Evolutionary conservation across 2,888 invertebrate species (phyloP), one percentile per base, ranked within the genome.

Genomic region (Augochlorella aurata): DNA sequence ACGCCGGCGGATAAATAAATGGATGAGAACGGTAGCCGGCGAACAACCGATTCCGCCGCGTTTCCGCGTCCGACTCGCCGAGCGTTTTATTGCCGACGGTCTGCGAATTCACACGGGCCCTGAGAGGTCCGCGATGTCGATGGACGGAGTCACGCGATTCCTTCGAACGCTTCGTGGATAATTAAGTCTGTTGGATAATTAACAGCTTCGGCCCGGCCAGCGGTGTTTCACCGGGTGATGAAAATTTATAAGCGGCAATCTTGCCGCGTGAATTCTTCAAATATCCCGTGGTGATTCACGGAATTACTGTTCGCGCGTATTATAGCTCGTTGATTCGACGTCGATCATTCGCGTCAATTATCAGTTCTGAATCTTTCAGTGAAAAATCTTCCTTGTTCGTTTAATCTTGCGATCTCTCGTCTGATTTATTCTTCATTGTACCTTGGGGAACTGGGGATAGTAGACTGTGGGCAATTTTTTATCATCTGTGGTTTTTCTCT

Each of bases 181-280:
- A 81, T 83, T 81, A 77, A 69, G 74, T 72, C 78, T 78, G 78
- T 71, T 72, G 21, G 78, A 38, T 80, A 80, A 80, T 80, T 80
- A 80, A 72, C 78, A 78, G 78, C 18, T 45, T 68, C 71, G 45
- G 44, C 70, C 47, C 61, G 76, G 76, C 7, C 38, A 16, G 45
- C 14, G 63, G 2, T 52, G 45, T 49, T 66, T 14, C 21, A 50
- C 50, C 24, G 12, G 45, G 58, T 44, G 49, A 78, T 80, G 79
- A 80, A 80, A 80, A 80, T 72, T 80, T 80, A 80, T 78, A 78
- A 79, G 67, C 61, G 45, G 66, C 21, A 45, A 77, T 77, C 67
- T 68, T 50, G 67, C 12, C 58, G 58, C 18, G 79, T 14, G 61
- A 9, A 44, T 77, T 71, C 21, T 49, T 24, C 69, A 66, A 63